Base-by-base conservation (phyloP, 2,113 vertebrate genomes). In the Madoqua kirkii region DNA sequence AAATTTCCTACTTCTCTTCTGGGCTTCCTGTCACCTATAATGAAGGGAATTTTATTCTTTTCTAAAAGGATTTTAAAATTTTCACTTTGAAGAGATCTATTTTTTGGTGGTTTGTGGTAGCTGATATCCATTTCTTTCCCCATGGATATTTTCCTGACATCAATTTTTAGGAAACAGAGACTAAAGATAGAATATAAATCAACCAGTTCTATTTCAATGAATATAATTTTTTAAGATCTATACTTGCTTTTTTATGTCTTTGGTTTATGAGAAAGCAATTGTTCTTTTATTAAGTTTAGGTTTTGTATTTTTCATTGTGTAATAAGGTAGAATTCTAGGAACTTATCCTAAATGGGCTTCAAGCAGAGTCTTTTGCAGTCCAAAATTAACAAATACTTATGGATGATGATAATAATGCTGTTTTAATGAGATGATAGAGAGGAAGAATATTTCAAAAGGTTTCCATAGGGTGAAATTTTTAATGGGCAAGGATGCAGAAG, bases 241-340 rank as follows among this genome's bases (percentile, higher is more conserved):
- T 90, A 67, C 29, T 78, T 57, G 13, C 15, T 83, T 89, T 93
- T 87, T 85, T 36, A 94, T 93, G 52, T 17, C 33, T 94, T 96
- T 97, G 95, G 60, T 96, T 97, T 96, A 94, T 95, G 57, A 94
- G 54, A 97, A 93, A 91, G 14, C 54, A 78, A 92, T 6, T 50
- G 52, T 16, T 93, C 78, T 93, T 95, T 97, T 95, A 83, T 84
- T 97, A 45, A 87, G 62, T 93, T 98, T 91, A 93, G 43, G 4
- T 74, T 57, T 67, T 62, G 17, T 81, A 45, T 91, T 95, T 95
- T 91, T 45, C 31, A 95, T 62, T 86, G n/a, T 82, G 76, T 52
- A 54, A 19, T 89, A 83, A 95, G 21, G 19, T 82, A 52, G 36
- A 55, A 84, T 89, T 95, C 40, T 52, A 95, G 52, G 21, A 95